phyloP scores from a whole-genome alignment of 1,140 invertebrate species.

The Hyles vespertilio region DNA sequence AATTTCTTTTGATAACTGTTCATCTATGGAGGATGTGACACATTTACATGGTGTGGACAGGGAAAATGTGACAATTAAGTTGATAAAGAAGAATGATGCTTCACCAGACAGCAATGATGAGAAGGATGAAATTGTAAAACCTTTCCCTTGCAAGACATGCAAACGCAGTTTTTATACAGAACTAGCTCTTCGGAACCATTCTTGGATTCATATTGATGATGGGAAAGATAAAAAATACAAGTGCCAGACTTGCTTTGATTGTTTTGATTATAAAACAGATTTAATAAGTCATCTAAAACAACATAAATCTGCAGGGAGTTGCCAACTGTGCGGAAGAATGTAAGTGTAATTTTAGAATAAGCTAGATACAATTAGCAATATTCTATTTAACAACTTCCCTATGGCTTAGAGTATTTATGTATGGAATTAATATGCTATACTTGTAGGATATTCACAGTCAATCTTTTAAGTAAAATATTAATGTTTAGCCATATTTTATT shows the following conservation, averaged over 20 bases:
- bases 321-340: slow-evolving; percentile 83
- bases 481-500: too few species aligned
- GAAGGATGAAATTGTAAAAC: slow-evolving; percentile 35
- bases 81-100: slow-evolving; percentile 45
- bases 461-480: too few species aligned
- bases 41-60: slow-evolving; percentile 51
- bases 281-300: slow-evolving; percentile 81
- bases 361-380: not conserved
- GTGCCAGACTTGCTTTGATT: slow-evolving; percentile 80
- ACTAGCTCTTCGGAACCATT: slow-evolving; percentile 64
- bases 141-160: slow-evolving; percentile 53
- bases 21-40: slow-evolving; percentile 40
- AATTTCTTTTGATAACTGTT: slow-evolving; percentile 16
- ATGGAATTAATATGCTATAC: too few species aligned
- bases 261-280: slow-evolving; percentile 79
- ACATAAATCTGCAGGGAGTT: slow-evolving; percentile 79
- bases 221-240: slow-evolving; percentile 39
- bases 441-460: too few species aligned
- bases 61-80: slow-evolving; percentile 61
- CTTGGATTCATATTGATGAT: slow-evolving; percentile 53
- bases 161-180: slow-evolving; percentile 57
- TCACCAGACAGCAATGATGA: slow-evolving; percentile 19
- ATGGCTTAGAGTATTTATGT: too few species aligned
- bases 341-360: slow-evolving; percentile 62
- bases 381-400: too few species aligned